These are phyloP conservation scores for Prinia subflava DNA, from an alignment of 2,113 vertebrate species.

Conservation along the genomic window DNA sequence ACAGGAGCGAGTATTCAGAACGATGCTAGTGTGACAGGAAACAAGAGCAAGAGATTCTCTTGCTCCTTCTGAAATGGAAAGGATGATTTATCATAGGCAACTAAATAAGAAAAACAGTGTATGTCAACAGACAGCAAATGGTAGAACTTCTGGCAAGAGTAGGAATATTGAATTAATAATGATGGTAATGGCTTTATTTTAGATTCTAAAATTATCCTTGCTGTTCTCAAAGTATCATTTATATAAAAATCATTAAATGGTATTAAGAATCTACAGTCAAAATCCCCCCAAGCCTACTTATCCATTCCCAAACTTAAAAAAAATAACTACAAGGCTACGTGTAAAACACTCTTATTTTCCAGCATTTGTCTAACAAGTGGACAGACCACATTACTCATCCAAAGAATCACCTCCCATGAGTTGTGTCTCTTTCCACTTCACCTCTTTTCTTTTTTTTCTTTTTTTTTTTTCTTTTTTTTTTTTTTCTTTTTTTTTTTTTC, in stretches of 20 bases:
- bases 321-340: not conserved
- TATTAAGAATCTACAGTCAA: not conserved
- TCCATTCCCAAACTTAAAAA: not conserved
- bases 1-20: not conserved
- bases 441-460: no score
- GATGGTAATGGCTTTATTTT: not conserved
- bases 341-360: not conserved
- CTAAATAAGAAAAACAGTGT: not conserved
- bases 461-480: not conserved
- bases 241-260: not conserved
- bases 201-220: not conserved
- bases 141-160: not conserved
- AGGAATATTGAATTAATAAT: not conserved
- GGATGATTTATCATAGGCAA: not conserved
- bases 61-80: constrained; percentile 26
- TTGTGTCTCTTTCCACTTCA: not conserved
- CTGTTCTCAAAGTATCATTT: not conserved
- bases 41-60: not conserved
- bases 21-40: not conserved
- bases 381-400: not conserved
- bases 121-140: not conserved
- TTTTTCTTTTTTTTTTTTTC: not conserved
- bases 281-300: not conserved
- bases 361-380: not conserved
- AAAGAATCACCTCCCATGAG: not conserved